These are phyloP conservation scores for Heliconius aoede DNA, from an alignment of 2,888 invertebrate genomes.

Conservation along the genomic window DNA sequence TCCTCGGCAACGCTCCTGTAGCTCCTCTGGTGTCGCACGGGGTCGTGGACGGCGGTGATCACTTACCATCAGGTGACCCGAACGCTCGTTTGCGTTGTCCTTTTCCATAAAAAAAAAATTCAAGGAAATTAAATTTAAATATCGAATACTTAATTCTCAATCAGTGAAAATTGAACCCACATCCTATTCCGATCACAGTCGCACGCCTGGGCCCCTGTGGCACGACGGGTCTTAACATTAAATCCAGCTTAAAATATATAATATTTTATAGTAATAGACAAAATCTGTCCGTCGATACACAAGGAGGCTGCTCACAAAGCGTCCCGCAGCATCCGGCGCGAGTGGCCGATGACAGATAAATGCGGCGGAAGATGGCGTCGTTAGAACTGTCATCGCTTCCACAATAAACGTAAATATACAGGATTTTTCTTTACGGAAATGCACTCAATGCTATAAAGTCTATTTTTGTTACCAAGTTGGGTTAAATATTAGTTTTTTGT, in stretches of 20 bases:
- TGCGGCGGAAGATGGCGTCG: constrained; percentile 77
- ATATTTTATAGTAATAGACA: constrained; percentile 19
- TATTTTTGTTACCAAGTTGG: constrained; percentile 26
- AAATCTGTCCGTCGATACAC: constrained; percentile 30
- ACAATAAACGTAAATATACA: constrained; percentile 64
- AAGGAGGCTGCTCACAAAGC: constrained; percentile 39
- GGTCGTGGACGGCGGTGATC: too few relatives aligned
- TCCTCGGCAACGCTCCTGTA: too few relatives aligned
- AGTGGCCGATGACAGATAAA: constrained; percentile 73
- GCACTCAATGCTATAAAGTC: constrained; percentile 47
- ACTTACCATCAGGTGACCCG: too few relatives aligned
- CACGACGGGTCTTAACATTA: too few relatives aligned
- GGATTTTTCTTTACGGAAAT: constrained; percentile 61
- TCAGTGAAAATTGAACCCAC: too few relatives aligned
- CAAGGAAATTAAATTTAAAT: too few relatives aligned
- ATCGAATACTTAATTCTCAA: too few relatives aligned
- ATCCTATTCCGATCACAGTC: too few relatives aligned
- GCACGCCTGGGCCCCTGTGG: too few relatives aligned
- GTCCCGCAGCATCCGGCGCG: constrained; percentile 71
- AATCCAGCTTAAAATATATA: not conserved
- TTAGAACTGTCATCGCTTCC: constrained; percentile 77
- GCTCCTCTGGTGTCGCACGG: too few relatives aligned
- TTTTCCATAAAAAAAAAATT: too few relatives aligned
- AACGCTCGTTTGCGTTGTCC: too few relatives aligned
- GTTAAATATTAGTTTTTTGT: constrained; percentile 23